Evolutionary conservation across 2,888 invertebrate species (phyloP).

Genomic region (Oscheius sp.): DNA sequence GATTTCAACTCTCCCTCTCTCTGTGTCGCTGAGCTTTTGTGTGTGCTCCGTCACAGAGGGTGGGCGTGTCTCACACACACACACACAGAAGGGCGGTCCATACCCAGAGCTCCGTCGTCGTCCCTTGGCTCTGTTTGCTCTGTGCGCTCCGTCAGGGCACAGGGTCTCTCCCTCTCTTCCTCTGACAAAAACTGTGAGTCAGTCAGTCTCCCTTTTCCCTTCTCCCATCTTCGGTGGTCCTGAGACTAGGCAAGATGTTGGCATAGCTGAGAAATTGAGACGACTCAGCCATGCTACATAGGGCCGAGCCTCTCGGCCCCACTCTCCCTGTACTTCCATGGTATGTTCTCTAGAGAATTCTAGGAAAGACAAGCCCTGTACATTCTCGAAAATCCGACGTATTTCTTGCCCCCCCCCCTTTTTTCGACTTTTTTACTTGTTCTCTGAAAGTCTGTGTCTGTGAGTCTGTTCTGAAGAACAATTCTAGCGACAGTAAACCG

Average conservation of each 20-base stretch:
- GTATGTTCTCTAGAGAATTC: not conserved
- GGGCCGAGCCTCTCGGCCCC: slow-evolving; percentile 50
- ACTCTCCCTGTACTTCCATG: not conserved
- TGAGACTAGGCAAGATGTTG: slow-evolving; percentile 75
- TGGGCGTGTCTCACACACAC: not conserved
- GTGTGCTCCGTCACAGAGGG: not conserved
- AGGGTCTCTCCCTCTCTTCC: not conserved
- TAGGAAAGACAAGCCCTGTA: no score
- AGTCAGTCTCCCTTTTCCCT: slow-evolving; percentile 19
- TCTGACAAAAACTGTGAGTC: not conserved
- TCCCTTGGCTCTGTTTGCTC: slow-evolving; percentile 31
- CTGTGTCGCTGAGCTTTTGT: not conserved
- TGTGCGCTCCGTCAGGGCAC: slow-evolving; percentile 16
- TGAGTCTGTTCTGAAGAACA: no score
- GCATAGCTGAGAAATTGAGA: slow-evolving; percentile 74
- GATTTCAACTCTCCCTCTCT: not conserved
- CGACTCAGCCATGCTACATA: slow-evolving; percentile 74
- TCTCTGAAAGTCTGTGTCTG: no score
- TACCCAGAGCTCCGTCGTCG: not conserved
- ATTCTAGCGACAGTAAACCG: no score
- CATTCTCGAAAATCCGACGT: no score
- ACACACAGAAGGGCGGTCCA: no score
- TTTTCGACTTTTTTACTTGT: no score
- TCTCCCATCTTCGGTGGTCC: slow-evolving; percentile 4
- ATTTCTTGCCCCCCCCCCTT: no score